Percentiles rank a stretch among this genome's conserved stretches.
Conservation (phyloP, 1,140 invertebrate genomes). For the Protaetia brevitarsis region DNA sequence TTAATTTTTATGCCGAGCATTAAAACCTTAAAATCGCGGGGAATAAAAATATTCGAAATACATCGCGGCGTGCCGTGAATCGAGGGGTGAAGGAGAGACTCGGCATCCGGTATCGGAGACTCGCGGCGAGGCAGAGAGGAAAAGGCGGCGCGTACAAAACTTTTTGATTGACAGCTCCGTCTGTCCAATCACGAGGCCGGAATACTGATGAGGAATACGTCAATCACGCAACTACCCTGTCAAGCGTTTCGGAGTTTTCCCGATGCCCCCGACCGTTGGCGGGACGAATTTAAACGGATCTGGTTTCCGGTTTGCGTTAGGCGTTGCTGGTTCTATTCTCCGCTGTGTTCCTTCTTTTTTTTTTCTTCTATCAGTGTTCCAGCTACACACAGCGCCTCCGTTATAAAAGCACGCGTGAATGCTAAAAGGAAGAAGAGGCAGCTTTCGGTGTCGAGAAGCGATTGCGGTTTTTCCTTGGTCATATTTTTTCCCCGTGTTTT, state of each 20-base stretch:
- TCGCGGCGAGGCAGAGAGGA: slow-evolving; percentile 32
- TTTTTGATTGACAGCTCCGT: slow-evolving; percentile 61
- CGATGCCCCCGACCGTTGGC: slow-evolving; percentile 5
- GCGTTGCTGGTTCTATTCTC: background rate
- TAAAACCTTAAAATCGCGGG: slow-evolving; percentile 38
- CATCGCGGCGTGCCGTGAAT: slow-evolving; percentile 25
- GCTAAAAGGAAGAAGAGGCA: background rate
- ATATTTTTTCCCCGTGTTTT: background rate
- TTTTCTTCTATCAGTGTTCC: background rate
- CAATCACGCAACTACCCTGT: slow-evolving; percentile 51
- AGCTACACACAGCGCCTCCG: background rate
- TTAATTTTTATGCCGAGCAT: slow-evolving; percentile 47
- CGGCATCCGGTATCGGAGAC: slow-evolving; percentile 22
- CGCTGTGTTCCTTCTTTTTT: background rate
- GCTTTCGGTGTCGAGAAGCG: background rate
- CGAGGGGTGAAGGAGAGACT: background rate
- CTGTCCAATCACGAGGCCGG: slow-evolving; percentile 58
- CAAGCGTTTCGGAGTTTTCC: slow-evolving; percentile 13
- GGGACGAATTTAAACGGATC: slow-evolving; percentile 15
- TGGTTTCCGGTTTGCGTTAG: slow-evolving; percentile 13
- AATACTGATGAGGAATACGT: slow-evolving; percentile 62
- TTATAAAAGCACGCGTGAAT: background rate
- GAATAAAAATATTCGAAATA: slow-evolving; percentile 48
- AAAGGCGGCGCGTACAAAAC: slow-evolving; percentile 42
- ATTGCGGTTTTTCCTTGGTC: background rate